These are phyloP conservation scores for Lasiurus borealis DNA, from an alignment of 2,113 vertebrate species.

Conservation along the genomic window DNA sequence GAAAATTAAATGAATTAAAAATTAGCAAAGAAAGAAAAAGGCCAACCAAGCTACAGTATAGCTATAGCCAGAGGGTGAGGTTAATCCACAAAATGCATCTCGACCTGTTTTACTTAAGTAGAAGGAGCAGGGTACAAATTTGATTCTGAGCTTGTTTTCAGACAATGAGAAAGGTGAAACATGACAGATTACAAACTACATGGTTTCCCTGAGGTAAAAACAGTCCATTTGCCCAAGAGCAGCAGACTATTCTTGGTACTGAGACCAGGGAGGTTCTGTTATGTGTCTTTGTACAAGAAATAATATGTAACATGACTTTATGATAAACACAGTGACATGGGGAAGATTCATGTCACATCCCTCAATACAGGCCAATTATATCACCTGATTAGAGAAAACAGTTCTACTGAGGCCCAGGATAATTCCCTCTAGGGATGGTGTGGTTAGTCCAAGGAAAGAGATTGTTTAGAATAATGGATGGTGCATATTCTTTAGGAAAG, in stretches of 20 bases:
- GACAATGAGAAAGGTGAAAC: not conserved
- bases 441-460: not conserved
- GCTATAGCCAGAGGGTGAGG: not conserved
- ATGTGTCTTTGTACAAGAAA: not conserved
- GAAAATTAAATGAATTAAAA: constrained; percentile 50
- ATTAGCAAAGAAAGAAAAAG: constrained; percentile 8
- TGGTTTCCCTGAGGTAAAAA: not conserved
- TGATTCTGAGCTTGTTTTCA: not conserved
- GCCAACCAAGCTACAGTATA: not conserved
- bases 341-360: not conserved
- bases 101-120: not conserved
- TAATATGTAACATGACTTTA: not conserved
- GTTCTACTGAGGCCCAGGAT: not conserved
- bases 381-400: constrained; percentile 33
- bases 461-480: not conserved
- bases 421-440: not conserved
- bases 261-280: not conserved
- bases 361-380: not conserved
- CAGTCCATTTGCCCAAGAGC: not conserved
- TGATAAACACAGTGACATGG: not conserved
- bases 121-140: not conserved
- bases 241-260: not conserved
- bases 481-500: not conserved
- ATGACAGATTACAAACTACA: not conserved
- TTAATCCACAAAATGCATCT: not conserved